Base-by-base conservation (phyloP, 30 jellyfish, hydroid and myxozoan genomes). In the Aurelia aurita region DNA sequence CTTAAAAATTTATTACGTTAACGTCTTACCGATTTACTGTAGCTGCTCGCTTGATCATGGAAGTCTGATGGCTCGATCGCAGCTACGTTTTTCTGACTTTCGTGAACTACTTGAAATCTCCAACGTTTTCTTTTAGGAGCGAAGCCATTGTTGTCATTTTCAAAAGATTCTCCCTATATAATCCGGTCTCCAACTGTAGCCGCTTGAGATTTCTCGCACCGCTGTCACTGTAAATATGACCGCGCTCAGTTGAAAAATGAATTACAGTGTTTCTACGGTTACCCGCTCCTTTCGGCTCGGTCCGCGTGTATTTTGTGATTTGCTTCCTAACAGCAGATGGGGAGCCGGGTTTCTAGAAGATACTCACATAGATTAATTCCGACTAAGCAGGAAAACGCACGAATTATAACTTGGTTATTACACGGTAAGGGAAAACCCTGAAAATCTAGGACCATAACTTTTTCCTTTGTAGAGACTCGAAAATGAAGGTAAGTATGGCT, bases 281-380 rank as follows among this genome's bases (percentile, higher is more conserved):
- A 14, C 35, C 73, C 73, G 73, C 73, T 22, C 35, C 35, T 61
- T 61, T 14, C 31, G 73, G 73, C 47, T 22, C 20, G 19, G 19
- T 61, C 35, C 18, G 15, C 73, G 73, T 3, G 35, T 22, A 39
- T 0, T 61, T 61, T 61, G 8, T 61, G 35, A 58, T 61, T 22
- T 61, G 13, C 73, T 13, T 22, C 49, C 35, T 61, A 61, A 19
- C 73, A 61, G 73, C 35, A 61, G 51, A 61, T 61, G 35, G 18
- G 35, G 73, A 2, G 35, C 27, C 73, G 39, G 73, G 73, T 39
- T 22, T 61, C 11, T 61, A 18, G 35, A n/a, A 3, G 73, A 32
- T 22, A 1, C 73, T 61, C 15, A 19, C 18, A 14, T 21, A 14
- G 15, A 22, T 39, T 39, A 39, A 39, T 39, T 6, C 51, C 51